Evolutionary conservation across 2,113 vertebrate species (phyloP).

Genomic region (Oreotragus oreotragus): DNA sequence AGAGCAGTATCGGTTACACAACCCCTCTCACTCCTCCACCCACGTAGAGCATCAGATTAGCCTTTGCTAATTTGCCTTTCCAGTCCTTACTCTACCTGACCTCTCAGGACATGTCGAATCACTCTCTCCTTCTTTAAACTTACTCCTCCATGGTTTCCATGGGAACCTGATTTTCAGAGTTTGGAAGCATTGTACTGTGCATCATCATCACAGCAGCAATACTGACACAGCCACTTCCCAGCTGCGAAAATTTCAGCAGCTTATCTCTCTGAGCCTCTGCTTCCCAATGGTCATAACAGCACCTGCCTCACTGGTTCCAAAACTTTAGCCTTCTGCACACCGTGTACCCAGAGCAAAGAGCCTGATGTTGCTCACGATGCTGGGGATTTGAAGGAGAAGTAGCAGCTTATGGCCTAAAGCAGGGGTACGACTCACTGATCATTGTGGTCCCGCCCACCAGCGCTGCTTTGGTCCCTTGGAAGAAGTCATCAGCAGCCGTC

Average conservation of each 20-base stretch:
- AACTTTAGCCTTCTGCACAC: neutral
- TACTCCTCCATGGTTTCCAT: rapidly evolving
- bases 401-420: rapidly evolving
- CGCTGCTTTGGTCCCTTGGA: conserved; percentile 93
- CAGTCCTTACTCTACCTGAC: neutral
- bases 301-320: neutral
- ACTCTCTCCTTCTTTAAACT: neutral
- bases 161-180: neutral
- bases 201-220: neutral
- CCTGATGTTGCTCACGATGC: neutral
- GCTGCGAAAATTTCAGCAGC: neutral
- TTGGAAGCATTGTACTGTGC: neutral
- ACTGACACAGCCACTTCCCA: neutral
- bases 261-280: neutral
- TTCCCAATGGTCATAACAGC: too few relatives aligned
- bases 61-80: neutral
- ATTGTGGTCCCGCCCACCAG: conserved; percentile 95
- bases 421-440: conserved; percentile 81
- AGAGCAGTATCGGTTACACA: too few relatives aligned
- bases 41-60: neutral
- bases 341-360: neutral
- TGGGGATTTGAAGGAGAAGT: rapidly evolving
- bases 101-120: neutral
- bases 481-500: conserved; percentile 91
- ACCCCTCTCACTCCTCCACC: neutral